Evolutionary conservation across 2,113 vertebrate species (phyloP), one percentile per base, ranked within the genome.

Genomic region (Sinosuthora webbiana): DNA sequence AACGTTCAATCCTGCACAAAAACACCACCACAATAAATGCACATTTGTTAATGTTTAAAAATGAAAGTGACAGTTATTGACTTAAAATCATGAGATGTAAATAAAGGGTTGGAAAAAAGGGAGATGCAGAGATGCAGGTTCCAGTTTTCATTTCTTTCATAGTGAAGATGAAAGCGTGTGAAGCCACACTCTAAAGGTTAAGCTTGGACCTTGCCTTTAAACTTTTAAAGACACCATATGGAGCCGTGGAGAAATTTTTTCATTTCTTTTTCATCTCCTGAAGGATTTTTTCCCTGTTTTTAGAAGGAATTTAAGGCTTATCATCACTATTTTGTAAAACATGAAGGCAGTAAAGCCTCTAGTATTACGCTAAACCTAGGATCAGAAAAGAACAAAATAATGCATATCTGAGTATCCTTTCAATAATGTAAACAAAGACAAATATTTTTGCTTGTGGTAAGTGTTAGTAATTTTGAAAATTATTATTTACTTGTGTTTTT

Each of bases 391-490:
- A 62, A 44, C 4, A 49, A 69, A 89, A 44, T 39, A 86, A 76
- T 64, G 9, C 22, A 82, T 93, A 95, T 94, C 88, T 95, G 89
- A 95, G 83, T 94, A 96, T 83, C 52, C 35, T 95, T 95, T 90
- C 78, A 92, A 52, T 55, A 93, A 37, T 42, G 18, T 35, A 97
- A 94, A 94, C 70, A 97, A 95, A 70, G 59, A 93, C 39, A 83
- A 93, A 88, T 67, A 93, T 73, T 93, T 97, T 97, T 96, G 16
- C 21, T 65, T 70, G 28, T 45, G 50, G 9, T 5, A 93, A 95
- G 41, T 88, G 57, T 63, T 77, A n/a, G 11, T 35, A 95, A 97
- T 97, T 97, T 97, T 96, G 41, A 63, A 97, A 97, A 95, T 95
- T 95, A 70, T 62, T 31, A 35, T 89, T 89, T 86, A 79, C 49